Evolutionary conservation across 2,797 vertebrate genomes (phyloP), one percentile per base, ranked within the genome.

Genomic region (Megalops cyprinoides): DNA sequence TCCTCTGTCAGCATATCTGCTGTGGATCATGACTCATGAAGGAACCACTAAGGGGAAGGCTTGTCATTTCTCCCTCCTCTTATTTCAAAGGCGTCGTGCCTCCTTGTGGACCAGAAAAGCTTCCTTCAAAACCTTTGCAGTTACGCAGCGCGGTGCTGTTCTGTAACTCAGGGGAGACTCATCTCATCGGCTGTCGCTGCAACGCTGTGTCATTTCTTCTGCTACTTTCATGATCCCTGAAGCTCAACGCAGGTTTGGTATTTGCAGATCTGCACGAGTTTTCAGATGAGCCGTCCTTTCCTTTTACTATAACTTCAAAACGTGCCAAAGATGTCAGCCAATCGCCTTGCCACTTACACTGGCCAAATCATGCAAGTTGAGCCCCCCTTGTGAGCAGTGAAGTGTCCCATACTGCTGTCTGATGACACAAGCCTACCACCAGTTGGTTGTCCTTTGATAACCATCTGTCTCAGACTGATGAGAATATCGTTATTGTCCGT

Each of bases 11-110:
- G 34, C 20, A 20, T 71, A 42, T 39, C 67, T 71, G 18, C 18
- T 39, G n/a, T 71, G 67, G 37, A 71, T 71, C 37, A 71, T 71
- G 67, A n/a, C 20, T 71, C 39, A 44, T 39, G 7, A 44, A 71
- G 67, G 15, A n/a, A 44, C 37, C 39, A 18, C 62, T 15, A 53
- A 71, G 67, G 12, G n/a, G 18, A 71, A 44, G 67, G 37, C 65
- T 69, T 69, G 6, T 9, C 1, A 8, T 18, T n/a, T 37, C 12
- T 20, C n/a, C 62, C 28, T 8, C 39, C 44, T 44, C 67, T 44
- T 44, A 44, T 71, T 71, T 71, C 67, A 71, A 71, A 42, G 20
- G 39, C 8, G 18, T 44, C 67, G 18, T 42, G 39, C 44, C 14
- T 44, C 56, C 56, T 25, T 12, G 12, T 28, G 56, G n/a, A 28